Evolutionary conservation across 1,140 invertebrate species (phyloP), one percentile per base, ranked within the genome.

Genomic region (Venustaconcha ellipsiformis): DNA sequence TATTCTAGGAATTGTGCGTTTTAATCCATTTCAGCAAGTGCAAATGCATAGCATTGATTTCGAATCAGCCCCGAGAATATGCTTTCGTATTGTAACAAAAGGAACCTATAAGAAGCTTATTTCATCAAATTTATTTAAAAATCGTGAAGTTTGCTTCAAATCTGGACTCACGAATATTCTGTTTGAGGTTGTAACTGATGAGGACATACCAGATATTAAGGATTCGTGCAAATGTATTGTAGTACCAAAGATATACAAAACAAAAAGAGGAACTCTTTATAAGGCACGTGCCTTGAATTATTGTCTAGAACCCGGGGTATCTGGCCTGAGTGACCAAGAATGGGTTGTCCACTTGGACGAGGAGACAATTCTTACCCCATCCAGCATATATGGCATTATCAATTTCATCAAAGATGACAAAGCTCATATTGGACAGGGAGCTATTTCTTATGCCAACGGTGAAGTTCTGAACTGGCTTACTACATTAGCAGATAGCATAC

Each of bases 271-370:
- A 57, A 96, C 97, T 57, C 90, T 98, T 14, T 99, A 97, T 87
- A 99, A 99, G 89, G 96, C 97, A 0, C 92, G 97, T 79, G 97
- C 97, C 14, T 90, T 99, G 1, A 97, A 99, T 86, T 99, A 98
- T 88, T 98, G 97, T 86, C 91, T 99, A 18, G 97, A 99, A 91
- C 95, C 95, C 83, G 93, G 93, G 82, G 94, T 90, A 4, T 97
- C 97, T 89, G 93, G 95, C 78, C 88, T 97, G 17, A 93, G 92
- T 26, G 96, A 97, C 83, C 94, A 93, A 76, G 97, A 98, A 89
- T 99, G 96, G 96, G 95, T 99, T 83, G 96, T 99, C 8, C 97
- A 99, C 91, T 91, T 99, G 26, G 97, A 99, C 88, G 97, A 99
- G 91, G 97, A 99, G 89, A 99, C 97, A 1, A 88, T 99, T 58